Base-by-base conservation (phyloP, 2,113 vertebrate genomes). In the Clarias magur region DNA sequence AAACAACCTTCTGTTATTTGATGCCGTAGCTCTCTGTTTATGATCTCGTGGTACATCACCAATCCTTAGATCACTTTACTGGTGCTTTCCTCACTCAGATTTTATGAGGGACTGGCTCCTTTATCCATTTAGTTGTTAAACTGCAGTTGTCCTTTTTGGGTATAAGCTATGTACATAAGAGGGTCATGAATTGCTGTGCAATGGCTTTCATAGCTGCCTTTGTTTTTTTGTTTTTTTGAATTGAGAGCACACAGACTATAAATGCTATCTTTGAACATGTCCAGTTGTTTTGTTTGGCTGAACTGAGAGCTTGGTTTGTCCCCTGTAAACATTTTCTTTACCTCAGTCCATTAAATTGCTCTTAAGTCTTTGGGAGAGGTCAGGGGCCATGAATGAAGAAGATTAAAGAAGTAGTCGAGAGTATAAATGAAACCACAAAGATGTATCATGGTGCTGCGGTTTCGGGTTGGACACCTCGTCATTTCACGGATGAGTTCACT, bases 1-100 rank as follows among this genome's bases (percentile, higher is more conserved):
- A 83, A 87, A 87, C 23, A 75, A 57, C 73, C 70, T 27, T 65
- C n/a, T 78, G 72, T 42, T 79, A 56, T 82, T 73, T 67, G 59
- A 82, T 13, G 62, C 23, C 65, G 27, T 68, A 65, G 30, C 17
- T 83, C n/a, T 87, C 30, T 62, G 11, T 84, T 83, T 78, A 79
- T n/a, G 23, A 76, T 68, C 65, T 68, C 16, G 23, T 57, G 38
- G 38, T 67, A 65, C 34, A 38, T 79, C 57, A 78, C 21, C 70
- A 56, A 42, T 38, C 79, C 83, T 83, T n/a, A 83, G n/a, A 87
- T 83, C 59, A 83, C 42, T 83, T 78, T 56, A 87, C 81, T 68
- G 73, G 59, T 68, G 48, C 81, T 73, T 27, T 83, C 73, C 86
- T 59, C 81, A 62, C 53, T 87, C 23, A 54, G n/a, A 67, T 60